Conservation (phyloP, 2,888 invertebrate species). For the Diabrotica balteata region DNA sequence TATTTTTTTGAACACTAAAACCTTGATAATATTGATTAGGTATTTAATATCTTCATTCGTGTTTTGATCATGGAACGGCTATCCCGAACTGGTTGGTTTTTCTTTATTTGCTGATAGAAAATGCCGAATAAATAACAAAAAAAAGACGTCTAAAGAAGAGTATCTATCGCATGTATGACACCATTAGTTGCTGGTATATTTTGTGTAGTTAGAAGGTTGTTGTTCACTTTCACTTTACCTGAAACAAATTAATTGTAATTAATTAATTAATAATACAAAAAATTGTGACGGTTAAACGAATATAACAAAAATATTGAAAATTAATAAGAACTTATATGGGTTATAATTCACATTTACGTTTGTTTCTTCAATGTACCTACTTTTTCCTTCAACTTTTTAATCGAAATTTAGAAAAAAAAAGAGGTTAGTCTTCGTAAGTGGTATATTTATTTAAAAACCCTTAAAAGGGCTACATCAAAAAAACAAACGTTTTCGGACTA, state of each 20-base stretch:
- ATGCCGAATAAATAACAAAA: constrained; percentile 12
- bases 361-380: too few species aligned
- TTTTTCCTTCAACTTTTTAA: too few species aligned
- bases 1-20: too few species aligned
- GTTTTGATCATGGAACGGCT: too few species aligned
- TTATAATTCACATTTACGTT: background rate
- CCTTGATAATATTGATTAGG: too few species aligned
- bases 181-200: constrained; percentile 90
- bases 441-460: too few species aligned
- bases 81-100: background rate
- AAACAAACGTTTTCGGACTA: too few species aligned
- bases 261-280: background rate
- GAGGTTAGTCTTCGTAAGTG: too few species aligned
- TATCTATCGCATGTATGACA: constrained; percentile 84
- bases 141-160: constrained; percentile 63
- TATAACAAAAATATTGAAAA: background rate
- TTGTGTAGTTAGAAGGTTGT: constrained; percentile 80
- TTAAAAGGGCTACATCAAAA: too few species aligned
- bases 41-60: too few species aligned
- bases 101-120: background rate
- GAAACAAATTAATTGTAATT: constrained; percentile 16
- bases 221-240: constrained; percentile 87
- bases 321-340: background rate
- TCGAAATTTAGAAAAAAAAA: too few species aligned
- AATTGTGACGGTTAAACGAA: background rate